Evolutionary conservation across 2,113 vertebrate species (phyloP), one percentile per base, ranked within the genome.

Genomic region (Vireo altiloquus): DNA sequence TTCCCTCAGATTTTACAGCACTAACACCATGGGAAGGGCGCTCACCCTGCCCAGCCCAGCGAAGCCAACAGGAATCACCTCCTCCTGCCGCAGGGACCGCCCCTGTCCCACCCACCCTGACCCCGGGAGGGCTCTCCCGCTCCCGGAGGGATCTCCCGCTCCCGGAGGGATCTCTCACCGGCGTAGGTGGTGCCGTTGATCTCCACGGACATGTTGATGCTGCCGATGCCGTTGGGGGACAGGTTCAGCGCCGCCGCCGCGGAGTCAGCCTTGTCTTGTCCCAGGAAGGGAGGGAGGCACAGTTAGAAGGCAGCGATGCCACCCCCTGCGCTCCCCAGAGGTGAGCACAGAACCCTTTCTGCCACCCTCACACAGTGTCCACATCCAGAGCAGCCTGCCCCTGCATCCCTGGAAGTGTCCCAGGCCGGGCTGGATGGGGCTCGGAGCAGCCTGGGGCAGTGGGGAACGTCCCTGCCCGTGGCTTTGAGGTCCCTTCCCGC

Each of bases 161-260:
- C 66, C 63, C 9, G 0, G 16, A 53, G 64, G 39, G 61, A 27
- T 11, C 8, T 30, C 97, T 98, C 95, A 98, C 98, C 98, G 86
- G 98, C 91, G 0, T 98, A 98, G 68, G 98, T 98, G 72, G 98
- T 98, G 90, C 98, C 98, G 2, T 98, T 98, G 31, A 98, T 98
- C 96, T 98, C 98, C 97, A 98, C 98, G 1, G 98, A 98, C 98
- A 98, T 98, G 97, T 98, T 98, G 54, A 98, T 98, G 68, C 98
- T 98, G 86, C 98, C 98, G 2, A 98, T 97, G 96, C 97, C 95
- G 24, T 97, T 96, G 0, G 98, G 96, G 23, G 97, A 97, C 94
- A 98, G 78, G 64, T 97, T 98, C 95, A 98, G 96, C 0, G 95
- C 96, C 4, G 98, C 97, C 0, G 98, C 77, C 0, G 94, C 95